Percentiles rank a stretch among this genome's conserved stretches.
These are phyloP conservation scores for Drosophila antonietae DNA, from an alignment of 2,888 invertebrate species.

Conservation along the genomic window DNA sequence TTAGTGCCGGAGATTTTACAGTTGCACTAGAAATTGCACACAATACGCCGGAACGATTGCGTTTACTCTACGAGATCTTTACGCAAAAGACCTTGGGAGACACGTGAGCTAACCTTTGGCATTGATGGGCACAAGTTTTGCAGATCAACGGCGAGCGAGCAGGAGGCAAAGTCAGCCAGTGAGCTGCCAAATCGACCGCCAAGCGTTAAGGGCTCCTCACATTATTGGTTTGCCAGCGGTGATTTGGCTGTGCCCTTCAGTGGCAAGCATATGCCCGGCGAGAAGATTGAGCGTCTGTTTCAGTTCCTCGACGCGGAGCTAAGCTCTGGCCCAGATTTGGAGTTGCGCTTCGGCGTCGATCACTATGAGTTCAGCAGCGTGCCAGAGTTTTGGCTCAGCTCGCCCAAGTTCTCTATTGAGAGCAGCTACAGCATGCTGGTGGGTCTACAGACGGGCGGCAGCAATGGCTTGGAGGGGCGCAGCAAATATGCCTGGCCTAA, in stretches of 20 bases:
- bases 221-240: slow-evolving; percentile 83
- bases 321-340: slow-evolving; percentile 29
- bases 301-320: slow-evolving; percentile 66
- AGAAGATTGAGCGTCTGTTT: slow-evolving; percentile 76
- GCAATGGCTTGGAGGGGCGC: slow-evolving; percentile 75
- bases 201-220: slow-evolving; percentile 66
- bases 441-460: slow-evolving; percentile 76
- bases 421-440: slow-evolving; percentile 82
- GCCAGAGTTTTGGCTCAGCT: slow-evolving; percentile 67
- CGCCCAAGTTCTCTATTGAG: slow-evolving; percentile 76
- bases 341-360: slow-evolving; percentile 81
- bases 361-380: slow-evolving; percentile 78
- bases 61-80: slow-evolving; percentile 80
- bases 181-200: slow-evolving; percentile 55
- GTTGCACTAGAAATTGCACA: slow-evolving; percentile 71
- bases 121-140: slow-evolving; percentile 80
- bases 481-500: slow-evolving; percentile 80
- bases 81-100: slow-evolving; percentile 75
- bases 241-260: slow-evolving; percentile 80
- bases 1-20: slow-evolving; percentile 73
- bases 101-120: slow-evolving; percentile 77
- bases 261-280: slow-evolving; percentile 69
- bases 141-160: neutral
- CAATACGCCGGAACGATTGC: slow-evolving; percentile 64
- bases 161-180: slow-evolving; percentile 3